phyloP scores from a whole-genome alignment of 2,888 invertebrate species.

The Eulithis prunata region DNA sequence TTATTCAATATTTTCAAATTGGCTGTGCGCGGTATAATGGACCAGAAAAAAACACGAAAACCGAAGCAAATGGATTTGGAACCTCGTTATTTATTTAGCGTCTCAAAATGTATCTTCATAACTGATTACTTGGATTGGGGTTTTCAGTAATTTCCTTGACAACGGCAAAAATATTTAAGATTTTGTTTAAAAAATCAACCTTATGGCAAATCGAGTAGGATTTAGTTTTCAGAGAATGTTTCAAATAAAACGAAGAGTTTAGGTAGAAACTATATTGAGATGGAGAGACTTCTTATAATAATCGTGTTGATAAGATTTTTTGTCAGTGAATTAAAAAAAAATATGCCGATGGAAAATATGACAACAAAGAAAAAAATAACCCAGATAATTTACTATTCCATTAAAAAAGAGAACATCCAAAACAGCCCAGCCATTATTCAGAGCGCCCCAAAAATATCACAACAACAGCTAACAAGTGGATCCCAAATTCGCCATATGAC shows the following conservation, averaged over 20 bases:
- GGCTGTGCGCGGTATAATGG: constrained; percentile 76
- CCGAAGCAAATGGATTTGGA: constrained; percentile 75
- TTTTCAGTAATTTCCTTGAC: constrained; percentile 39
- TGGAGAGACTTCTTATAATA: too few relatives aligned
- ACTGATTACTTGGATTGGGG: constrained; percentile 40
- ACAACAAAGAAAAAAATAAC: constrained; percentile 33
- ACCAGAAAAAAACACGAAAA: constrained; percentile 70
- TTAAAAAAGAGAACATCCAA: constrained; percentile 37
- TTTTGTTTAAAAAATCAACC: too few relatives aligned
- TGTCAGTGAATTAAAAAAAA: too few relatives aligned
- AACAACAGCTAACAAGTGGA: constrained; percentile 68
- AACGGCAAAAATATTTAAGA: neutral
- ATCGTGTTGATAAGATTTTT: too few relatives aligned
- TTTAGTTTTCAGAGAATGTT: too few relatives aligned
- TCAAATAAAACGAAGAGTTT: too few relatives aligned
- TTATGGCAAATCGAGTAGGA: neutral
- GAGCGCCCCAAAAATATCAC: constrained; percentile 49
- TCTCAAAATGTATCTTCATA: constrained; percentile 55
- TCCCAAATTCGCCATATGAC: constrained; percentile 79
- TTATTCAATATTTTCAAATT: constrained; percentile 83
- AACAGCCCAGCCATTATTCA: constrained; percentile 47
- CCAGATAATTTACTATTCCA: constrained; percentile 41
- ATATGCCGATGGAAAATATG: neutral
- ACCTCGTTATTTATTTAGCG: constrained; percentile 74
- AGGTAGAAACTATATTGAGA: too few relatives aligned